Evolutionary conservation across 1,140 invertebrate species (phyloP).

Genomic region (Dreissena rostriformis): DNA sequence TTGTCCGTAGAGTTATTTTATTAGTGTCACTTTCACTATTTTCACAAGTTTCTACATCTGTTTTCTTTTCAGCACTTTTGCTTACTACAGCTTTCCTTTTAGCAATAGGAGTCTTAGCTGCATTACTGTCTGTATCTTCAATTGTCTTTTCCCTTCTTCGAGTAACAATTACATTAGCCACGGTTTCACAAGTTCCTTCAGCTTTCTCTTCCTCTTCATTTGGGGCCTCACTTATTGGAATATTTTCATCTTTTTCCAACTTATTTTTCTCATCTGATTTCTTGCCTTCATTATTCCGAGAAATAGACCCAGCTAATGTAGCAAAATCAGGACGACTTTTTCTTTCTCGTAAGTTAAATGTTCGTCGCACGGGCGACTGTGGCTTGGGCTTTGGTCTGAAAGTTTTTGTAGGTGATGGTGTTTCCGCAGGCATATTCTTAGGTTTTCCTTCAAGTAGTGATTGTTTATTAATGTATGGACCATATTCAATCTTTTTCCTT

Average conservation of each 20-base stretch:
- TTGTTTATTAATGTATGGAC: slow-evolving; percentile 48
- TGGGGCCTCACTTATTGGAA: neutral
- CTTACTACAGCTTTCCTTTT: slow-evolving; percentile 24
- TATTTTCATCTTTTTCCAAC: slow-evolving; percentile 25
- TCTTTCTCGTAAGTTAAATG: slow-evolving; percentile 49
- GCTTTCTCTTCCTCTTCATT: neutral
- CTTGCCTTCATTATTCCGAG: slow-evolving; percentile 39
- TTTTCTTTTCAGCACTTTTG: slow-evolving; percentile 7
- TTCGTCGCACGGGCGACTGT: slow-evolving; percentile 34
- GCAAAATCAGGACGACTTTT: slow-evolving; percentile 54
- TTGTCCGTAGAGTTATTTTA: slow-evolving; percentile 35
- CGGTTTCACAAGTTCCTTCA: neutral
- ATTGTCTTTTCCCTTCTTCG: slow-evolving; percentile 41
- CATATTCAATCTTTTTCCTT: slow-evolving; percentile 57
- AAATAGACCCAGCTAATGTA: slow-evolving; percentile 36
- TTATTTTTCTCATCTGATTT: slow-evolving; percentile 32
- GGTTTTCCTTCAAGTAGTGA: slow-evolving; percentile 51
- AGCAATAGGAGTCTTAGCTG: neutral
- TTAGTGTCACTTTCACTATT: slow-evolving; percentile 22
- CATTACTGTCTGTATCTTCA: slow-evolving; percentile 9
- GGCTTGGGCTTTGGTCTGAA: slow-evolving; percentile 53
- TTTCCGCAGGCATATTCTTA: slow-evolving; percentile 22
- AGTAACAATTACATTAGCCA: slow-evolving; percentile 22
- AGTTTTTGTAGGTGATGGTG: slow-evolving; percentile 31
- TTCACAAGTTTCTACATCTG: slow-evolving; percentile 10